These are phyloP conservation scores for Fregetta grallaria DNA, from an alignment of 2,113 vertebrate species.

Conservation along the genomic window DNA sequence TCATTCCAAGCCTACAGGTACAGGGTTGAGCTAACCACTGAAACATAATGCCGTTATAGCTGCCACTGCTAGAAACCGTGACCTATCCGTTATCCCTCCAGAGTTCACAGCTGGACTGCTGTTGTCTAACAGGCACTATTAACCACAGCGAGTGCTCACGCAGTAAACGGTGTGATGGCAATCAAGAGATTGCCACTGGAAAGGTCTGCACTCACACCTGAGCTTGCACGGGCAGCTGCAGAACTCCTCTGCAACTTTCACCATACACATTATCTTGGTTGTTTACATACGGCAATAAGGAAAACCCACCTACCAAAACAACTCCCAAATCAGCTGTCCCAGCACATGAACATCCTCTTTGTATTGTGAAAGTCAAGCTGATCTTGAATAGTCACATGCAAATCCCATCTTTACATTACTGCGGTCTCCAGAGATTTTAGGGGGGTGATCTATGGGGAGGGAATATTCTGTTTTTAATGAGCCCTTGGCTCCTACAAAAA, in stretches of 20 bases:
- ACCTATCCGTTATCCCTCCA: fast-evolving
- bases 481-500: not conserved
- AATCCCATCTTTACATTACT: not conserved
- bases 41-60: fast-evolving
- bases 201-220: not conserved
- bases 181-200: fast-evolving
- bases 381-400: not conserved
- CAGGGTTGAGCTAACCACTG: not conserved
- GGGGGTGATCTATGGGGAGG: not conserved
- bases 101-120: not conserved
- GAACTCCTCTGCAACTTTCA: not conserved
- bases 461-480: not conserved
- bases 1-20: not conserved
- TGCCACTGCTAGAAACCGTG: not conserved
- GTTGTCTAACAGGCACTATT: not conserved
- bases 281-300: not conserved
- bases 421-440: not conserved
- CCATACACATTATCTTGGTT: fast-evolving
- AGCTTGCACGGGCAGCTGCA: not conserved
- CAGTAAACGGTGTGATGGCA: fast-evolving
- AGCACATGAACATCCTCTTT: not conserved
- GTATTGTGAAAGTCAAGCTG: not conserved
- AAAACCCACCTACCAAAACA: not conserved
- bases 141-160: fast-evolving
- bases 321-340: not conserved